Conservation (phyloP, 1,140 invertebrate genomes). For the Eciton burchellii region DNA sequence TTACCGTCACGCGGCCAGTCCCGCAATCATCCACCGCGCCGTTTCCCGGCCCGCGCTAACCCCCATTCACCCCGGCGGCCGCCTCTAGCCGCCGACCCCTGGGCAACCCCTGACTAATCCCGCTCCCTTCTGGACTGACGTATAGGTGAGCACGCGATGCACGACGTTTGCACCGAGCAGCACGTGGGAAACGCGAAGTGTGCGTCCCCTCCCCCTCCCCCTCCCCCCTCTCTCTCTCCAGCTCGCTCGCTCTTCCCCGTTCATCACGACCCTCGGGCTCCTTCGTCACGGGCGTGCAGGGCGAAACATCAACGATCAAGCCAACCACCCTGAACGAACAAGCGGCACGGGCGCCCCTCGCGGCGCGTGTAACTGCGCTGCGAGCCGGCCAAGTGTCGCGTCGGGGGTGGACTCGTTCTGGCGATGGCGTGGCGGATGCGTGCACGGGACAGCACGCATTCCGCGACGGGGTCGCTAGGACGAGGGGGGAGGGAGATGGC, state of each 20-base stretch:
- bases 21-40: constrained; percentile 81
- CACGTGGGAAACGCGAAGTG: constrained; percentile 83
- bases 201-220: constrained; percentile 69
- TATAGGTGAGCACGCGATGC: constrained; percentile 82
- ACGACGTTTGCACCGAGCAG: constrained; percentile 75
- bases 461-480: constrained; percentile 56
- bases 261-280: constrained; percentile 39
- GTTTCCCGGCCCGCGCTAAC: constrained; percentile 62
- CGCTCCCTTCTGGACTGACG: constrained; percentile 79
- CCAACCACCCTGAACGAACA: constrained; percentile 72
- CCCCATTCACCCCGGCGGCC: constrained; percentile 48
- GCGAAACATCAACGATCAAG: constrained; percentile 84
- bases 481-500: not conserved
- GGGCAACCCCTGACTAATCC: constrained; percentile 82
- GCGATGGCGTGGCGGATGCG: constrained; percentile 62
- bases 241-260: constrained; percentile 15
- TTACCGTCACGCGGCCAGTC: constrained; percentile 83
- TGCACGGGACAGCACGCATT: constrained; percentile 77
- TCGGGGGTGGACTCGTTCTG: constrained; percentile 63
- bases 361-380: constrained; percentile 72
- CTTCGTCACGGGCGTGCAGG: constrained; percentile 62
- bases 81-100: constrained; percentile 25
- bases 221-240: not conserved
- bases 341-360: constrained; percentile 47
- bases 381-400: constrained; percentile 73